Evolutionary conservation across 2,888 invertebrate genomes (phyloP).

Genomic region (Synanthedon formicaeformis): DNA sequence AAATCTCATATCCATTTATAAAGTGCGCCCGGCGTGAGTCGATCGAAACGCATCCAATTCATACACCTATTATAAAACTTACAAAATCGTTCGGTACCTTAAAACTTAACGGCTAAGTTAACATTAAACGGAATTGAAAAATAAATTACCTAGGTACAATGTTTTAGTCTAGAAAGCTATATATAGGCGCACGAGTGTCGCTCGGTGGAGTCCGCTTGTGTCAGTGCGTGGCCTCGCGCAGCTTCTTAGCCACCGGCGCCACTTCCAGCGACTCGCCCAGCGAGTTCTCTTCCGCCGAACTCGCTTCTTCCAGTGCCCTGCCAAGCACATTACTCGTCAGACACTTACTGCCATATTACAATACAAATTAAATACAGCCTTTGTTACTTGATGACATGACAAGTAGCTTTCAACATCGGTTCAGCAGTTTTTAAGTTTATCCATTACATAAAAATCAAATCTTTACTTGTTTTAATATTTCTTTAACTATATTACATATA

Average conservation of each 20-base stretch:
- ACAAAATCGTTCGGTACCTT: conserved; percentile 68
- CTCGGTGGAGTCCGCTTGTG: conserved; percentile 46
- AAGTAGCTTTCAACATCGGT: too few relatives aligned
- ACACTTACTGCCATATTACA: neutral
- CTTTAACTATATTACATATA: too few relatives aligned
- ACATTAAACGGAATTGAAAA: conserved; percentile 72
- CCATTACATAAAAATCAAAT: too few relatives aligned
- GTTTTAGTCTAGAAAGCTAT: conserved; percentile 68
- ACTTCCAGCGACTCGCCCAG: conserved; percentile 53
- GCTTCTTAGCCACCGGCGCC: conserved; percentile 54
- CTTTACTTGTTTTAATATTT: too few relatives aligned
- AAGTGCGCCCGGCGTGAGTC: conserved; percentile 35
- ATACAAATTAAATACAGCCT: too few relatives aligned
- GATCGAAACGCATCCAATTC: conserved; percentile 43
- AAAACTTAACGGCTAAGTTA: conserved; percentile 65
- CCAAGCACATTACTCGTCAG: neutral
- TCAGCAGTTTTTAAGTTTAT: too few relatives aligned
- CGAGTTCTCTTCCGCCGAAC: conserved; percentile 69
- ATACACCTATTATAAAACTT: conserved; percentile 68
- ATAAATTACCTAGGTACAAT: conserved; percentile 73
- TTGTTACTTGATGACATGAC: too few relatives aligned
- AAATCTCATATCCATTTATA: conserved; percentile 33
- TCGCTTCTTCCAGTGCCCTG: conserved; percentile 65
- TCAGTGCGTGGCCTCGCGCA: conserved; percentile 64
- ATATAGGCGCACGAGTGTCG: conserved; percentile 58